These are phyloP conservation scores for Euwallacea similis DNA, from an alignment of 1,140 invertebrate species.

Conservation along the genomic window DNA sequence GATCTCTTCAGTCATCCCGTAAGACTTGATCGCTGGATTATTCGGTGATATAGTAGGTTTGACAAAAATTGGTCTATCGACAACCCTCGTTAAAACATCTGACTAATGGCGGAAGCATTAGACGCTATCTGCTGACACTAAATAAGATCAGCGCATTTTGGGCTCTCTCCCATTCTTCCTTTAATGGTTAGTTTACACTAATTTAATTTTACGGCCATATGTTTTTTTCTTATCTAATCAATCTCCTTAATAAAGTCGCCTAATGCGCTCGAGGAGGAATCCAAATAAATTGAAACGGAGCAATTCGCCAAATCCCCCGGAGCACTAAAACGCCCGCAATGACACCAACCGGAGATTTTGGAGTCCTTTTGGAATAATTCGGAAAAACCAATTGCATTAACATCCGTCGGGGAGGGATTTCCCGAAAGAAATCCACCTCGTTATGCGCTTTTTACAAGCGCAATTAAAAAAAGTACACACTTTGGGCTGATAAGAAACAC, in stretches of 20 bases:
- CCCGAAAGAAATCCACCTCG: too few species aligned
- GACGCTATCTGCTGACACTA: constrained; percentile 31
- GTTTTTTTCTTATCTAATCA: constrained; percentile 17
- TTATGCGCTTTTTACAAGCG: too few species aligned
- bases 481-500: too few species aligned
- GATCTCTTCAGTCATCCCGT: neutral
- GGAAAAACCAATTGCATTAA: constrained; percentile 36
- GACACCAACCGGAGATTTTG: constrained; percentile 26
- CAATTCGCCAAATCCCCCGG: constrained; percentile 27
- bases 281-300: constrained; percentile 35
- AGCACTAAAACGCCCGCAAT: constrained; percentile 31
- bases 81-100: constrained; percentile 33
- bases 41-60: neutral
- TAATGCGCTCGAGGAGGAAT: constrained; percentile 19
- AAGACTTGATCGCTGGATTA: too few species aligned
- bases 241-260: constrained; percentile 20
- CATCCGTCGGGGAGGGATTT: neutral
- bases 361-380: constrained; percentile 28
- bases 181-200: constrained; percentile 24
- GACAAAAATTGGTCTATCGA: constrained; percentile 22
- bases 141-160: constrained; percentile 24
- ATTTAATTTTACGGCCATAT: constrained; percentile 18
- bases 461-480: too few species aligned
- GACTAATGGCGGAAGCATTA: constrained; percentile 34
- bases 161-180: constrained; percentile 16